Conservation (phyloP, 2,888 invertebrate genomes). For the Entomobrya multifasciata region DNA sequence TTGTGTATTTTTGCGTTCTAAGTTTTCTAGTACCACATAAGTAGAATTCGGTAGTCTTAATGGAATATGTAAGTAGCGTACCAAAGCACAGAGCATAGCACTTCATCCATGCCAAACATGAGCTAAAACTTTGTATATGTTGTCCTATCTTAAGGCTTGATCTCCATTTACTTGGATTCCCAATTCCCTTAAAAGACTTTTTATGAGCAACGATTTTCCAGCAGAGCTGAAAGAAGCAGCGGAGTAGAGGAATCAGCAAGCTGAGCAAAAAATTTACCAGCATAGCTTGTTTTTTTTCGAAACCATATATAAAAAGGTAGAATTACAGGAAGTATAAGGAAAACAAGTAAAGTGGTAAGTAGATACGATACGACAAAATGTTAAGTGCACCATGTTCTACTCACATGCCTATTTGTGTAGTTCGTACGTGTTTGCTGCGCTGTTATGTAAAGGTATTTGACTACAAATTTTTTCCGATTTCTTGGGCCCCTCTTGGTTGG, state of each 20-base stretch:
- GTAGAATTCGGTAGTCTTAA: background rate
- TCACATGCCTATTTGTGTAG: background rate
- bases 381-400: conserved; percentile 3
- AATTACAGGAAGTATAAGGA: background rate
- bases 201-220: conserved; percentile 69
- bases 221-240: background rate
- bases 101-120: background rate
- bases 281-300: background rate
- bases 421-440: background rate
- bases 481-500: background rate
- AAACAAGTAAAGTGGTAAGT: conserved; percentile 15
- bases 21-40: no score
- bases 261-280: conserved; percentile 24
- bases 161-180: conserved; percentile 66
- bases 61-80: background rate
- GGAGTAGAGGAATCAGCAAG: conserved; percentile 15
- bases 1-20: background rate
- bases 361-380: conserved; percentile 7
- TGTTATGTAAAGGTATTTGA: background rate
- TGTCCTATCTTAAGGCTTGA: conserved; percentile 39
- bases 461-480: no score
- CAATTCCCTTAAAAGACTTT: conserved; percentile 71
- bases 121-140: background rate
- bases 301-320: conserved; percentile 12
- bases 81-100: background rate